These are phyloP conservation scores for Parapristionchus giblindavisi DNA, from an alignment of 2,888 invertebrate species.

Conservation along the genomic window DNA sequence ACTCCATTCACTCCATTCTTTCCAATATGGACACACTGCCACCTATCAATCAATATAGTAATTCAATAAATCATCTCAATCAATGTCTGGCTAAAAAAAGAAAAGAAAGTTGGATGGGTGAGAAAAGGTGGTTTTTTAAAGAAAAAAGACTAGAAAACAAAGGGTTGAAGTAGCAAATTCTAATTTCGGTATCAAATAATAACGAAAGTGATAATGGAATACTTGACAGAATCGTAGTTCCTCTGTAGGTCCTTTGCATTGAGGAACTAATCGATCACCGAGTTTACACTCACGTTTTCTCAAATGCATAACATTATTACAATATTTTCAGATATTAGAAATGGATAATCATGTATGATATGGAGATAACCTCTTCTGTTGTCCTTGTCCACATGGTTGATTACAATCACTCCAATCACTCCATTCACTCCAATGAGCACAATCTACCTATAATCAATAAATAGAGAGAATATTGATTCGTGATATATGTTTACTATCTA, in stretches of 20 bases:
- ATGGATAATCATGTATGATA: no score
- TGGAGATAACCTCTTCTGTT: conserved; percentile 38
- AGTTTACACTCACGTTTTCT: conserved; percentile 31
- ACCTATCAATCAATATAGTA: conserved; percentile 25
- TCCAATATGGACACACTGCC: conserved; percentile 57
- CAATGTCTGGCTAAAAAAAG: no score
- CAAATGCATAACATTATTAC: no score
- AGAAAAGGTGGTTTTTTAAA: no score
- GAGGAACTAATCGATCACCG: not conserved
- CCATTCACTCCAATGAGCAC: conserved; percentile 35
- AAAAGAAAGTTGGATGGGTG: no score
- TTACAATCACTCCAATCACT: conserved; percentile 37
- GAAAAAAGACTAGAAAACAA: no score
- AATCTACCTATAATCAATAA: not conserved
- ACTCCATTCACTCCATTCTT: conserved; percentile 56
- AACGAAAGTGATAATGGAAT: no score
- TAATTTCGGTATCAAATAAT: no score
- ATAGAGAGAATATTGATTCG: not conserved
- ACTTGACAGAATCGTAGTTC: conserved; percentile 40
- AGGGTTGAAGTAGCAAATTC: no score
- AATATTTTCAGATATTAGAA: no score
- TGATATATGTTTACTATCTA: not conserved
- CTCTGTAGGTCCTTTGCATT: conserved; percentile 31
- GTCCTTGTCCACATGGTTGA: conserved; percentile 36
- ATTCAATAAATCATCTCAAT: not conserved